Conservation (phyloP, 2,888 invertebrate species). For the Keiferia lycopersicella region DNA sequence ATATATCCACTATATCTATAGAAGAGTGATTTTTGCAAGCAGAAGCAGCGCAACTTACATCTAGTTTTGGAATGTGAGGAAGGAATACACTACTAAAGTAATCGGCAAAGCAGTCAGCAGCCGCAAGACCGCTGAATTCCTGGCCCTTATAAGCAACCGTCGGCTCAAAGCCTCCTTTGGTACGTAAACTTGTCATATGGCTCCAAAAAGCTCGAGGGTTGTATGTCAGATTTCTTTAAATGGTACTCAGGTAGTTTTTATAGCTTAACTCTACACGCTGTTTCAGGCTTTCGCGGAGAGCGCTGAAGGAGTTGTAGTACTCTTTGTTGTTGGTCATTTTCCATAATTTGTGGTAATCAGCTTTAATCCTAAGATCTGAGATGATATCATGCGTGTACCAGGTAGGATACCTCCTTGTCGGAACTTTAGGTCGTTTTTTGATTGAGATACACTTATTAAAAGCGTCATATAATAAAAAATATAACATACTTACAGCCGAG, state of each 20-base stretch:
- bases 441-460: background rate
- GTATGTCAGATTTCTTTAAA: no score
- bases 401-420: background rate
- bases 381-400: no score
- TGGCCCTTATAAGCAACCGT: background rate
- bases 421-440: background rate
- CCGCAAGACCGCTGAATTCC: background rate
- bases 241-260: background rate
- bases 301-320: background rate
- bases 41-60: no score
- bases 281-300: background rate
- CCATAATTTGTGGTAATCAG: no score
- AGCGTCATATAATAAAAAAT: background rate
- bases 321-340: no score
- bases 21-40: no score
- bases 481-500: no score
- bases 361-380: no score
- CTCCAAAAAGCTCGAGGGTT: no score
- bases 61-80: background rate
- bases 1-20: no score
- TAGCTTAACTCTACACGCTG: background rate
- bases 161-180: slow-evolving; percentile 3
- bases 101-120: background rate
- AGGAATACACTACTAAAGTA: slow-evolving; percentile 4
- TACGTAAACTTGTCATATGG: no score